Base-by-base conservation (phyloP, 2,113 vertebrate genomes). In the Tenrec ecaudatus region DNA sequence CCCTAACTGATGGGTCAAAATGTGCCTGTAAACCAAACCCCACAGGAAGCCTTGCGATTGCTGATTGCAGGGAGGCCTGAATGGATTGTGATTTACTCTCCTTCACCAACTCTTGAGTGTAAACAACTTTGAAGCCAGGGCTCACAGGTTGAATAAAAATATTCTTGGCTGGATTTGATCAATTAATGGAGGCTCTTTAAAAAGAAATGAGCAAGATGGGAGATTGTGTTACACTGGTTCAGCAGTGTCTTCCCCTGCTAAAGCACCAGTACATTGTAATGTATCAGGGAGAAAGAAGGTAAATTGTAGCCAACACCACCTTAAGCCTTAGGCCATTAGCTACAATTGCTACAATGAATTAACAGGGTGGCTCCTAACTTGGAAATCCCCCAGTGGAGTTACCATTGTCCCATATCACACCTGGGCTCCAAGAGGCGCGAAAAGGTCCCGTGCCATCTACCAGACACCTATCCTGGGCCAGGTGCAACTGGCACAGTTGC, bases 241-340 rank as follows among this genome's bases (percentile, higher is more conserved):
- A 66, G 68, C 95, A 94, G 53, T 15, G 60, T 83, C 88, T 93
- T 73, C 92, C 95, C 95, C 94, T 83, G 80, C 91, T 79, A 38
- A 80, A 69, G 86, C 71, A n/a, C 78, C 62, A 47, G 89, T n/a
- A 92, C 75, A 80, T 40, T 86, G 78, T 82, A 89, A 89, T 89
- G 91, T 91, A 71, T 79, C 77, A 78, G 82, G 68, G 36, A 88
- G 43, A 69, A 92, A 88, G 43, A 64, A 92, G 47, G 76, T 62
- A 80, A 84, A 85, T 1, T 80, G 89, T 68, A 82, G 73, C 90
- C 84, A 62, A 29, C 29, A 75, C 33, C 38, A 33, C 91, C 80
- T 20, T 17, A 53, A 58, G 29, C 25, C 73, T 53, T 77, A 9
- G 4, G 83, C 66, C 71, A 15, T n/a, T 2, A 33, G 62, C 71